Evolutionary conservation across 2,888 invertebrate species (phyloP).

Genomic region (Lasioglossum villosulum): DNA sequence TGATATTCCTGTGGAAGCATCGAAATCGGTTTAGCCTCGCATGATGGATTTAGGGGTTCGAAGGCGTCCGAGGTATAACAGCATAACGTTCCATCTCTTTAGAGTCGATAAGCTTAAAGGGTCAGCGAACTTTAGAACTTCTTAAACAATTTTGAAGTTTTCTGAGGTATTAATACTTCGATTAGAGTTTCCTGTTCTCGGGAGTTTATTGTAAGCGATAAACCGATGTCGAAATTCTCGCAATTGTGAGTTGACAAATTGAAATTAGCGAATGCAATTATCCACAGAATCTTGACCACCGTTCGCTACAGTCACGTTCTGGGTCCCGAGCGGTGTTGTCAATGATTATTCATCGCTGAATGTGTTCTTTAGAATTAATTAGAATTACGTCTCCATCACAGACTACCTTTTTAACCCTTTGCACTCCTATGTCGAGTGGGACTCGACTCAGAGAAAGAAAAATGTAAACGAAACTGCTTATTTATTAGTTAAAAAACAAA

Average conservation of each 20-base stretch:
- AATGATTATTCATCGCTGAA: background rate
- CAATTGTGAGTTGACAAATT: too few relatives aligned
- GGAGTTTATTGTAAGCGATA: background rate
- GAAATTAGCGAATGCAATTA: background rate
- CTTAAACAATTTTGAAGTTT: background rate
- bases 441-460: too few relatives aligned
- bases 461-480: too few relatives aligned
- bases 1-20: background rate
- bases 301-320: background rate
- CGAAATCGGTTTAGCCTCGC: background rate
- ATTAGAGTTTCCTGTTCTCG: background rate
- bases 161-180: background rate
- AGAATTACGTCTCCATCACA: too few relatives aligned
- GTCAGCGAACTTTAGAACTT: background rate
- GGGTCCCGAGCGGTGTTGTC: background rate
- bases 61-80: background rate
- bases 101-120: background rate
- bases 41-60: background rate
- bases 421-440: too few relatives aligned
- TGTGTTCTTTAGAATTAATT: too few relatives aligned
- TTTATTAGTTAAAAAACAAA: too few relatives aligned
- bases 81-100: too few relatives aligned
- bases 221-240: background rate
- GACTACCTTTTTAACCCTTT: too few relatives aligned
- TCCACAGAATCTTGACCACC: background rate